These are phyloP conservation scores for Tanypteryx hageni DNA, from an alignment of 2,888 invertebrate genomes.

Conservation along the genomic window DNA sequence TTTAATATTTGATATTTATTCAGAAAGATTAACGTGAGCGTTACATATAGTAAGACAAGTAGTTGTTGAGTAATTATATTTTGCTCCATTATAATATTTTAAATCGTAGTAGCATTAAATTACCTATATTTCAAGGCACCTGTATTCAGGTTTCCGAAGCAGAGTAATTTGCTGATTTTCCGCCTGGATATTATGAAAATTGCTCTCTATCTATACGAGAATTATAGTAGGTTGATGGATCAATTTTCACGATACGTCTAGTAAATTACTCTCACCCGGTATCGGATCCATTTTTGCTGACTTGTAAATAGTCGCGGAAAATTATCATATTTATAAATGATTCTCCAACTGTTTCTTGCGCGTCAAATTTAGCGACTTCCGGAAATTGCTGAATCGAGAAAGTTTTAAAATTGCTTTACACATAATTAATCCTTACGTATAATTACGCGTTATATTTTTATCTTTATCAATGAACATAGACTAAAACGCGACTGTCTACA, in stretches of 20 bases:
- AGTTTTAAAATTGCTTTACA: too few species aligned
- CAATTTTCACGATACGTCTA: neutral
- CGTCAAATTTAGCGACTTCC: too few species aligned
- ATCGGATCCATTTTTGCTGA: neutral
- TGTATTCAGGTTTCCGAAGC: too few species aligned
- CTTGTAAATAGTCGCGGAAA: neutral
- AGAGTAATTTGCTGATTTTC: too few species aligned
- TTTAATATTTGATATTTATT: too few species aligned
- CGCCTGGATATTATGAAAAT: neutral
- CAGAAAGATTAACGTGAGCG: too few species aligned
- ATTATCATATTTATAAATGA: neutral
- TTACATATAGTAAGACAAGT: too few species aligned
- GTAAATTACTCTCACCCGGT: neutral
- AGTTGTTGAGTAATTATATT: too few species aligned
- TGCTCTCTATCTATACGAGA: neutral
- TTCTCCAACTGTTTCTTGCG: neutral
- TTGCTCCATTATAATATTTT: too few species aligned
- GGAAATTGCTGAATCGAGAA: too few species aligned
- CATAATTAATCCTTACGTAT: neutral
- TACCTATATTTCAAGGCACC: too few species aligned
- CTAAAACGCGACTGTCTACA: neutral
- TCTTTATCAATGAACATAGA: neutral
- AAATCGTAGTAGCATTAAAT: too few species aligned
- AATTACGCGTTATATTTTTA: neutral
- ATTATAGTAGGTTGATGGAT: neutral